Conservation (phyloP, 2,888 invertebrate genomes). For the Apoderus coryli region DNA sequence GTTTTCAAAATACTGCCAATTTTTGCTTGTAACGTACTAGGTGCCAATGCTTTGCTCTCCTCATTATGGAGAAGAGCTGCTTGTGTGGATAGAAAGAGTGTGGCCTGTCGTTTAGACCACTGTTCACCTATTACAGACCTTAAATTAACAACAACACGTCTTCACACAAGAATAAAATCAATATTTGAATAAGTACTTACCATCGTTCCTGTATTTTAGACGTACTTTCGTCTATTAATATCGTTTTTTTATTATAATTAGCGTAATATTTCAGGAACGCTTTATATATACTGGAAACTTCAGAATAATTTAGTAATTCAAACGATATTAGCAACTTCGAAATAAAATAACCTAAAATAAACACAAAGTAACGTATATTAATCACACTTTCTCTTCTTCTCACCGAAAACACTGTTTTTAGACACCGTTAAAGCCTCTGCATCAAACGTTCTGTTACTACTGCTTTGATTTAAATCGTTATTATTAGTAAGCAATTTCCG, state of each 20-base stretch:
- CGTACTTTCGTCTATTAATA: constrained; percentile 13
- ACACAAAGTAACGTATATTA: too few species aligned
- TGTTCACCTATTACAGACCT: constrained; percentile 42
- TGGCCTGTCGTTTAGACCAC: constrained; percentile 81
- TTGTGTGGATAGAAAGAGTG: constrained; percentile 77
- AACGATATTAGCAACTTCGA: constrained; percentile 67
- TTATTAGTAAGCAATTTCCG: constrained; percentile 20
- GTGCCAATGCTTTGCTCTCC: constrained; percentile 63
- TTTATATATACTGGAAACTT: constrained; percentile 60
- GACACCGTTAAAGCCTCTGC: constrained; percentile 39
- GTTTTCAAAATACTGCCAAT: constrained; percentile 57
- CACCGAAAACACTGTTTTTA: constrained; percentile 55
- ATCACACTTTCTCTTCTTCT: constrained; percentile 16
- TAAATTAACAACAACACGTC: too few species aligned
- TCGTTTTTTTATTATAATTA: constrained; percentile 18
- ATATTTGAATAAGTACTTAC: constrained; percentile 1
- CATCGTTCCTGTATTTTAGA: constrained; percentile 20
- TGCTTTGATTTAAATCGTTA: constrained; percentile 14
- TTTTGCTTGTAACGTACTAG: constrained; percentile 59
- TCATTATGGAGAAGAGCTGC: constrained; percentile 68
- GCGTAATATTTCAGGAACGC: constrained; percentile 54
- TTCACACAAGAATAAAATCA: not conserved
- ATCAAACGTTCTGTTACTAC: constrained; percentile 12
- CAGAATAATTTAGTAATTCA: constrained; percentile 72
- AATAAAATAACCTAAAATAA: constrained; percentile 59